Evolutionary conservation across 2,113 vertebrate genomes (phyloP), one percentile per base, ranked within the genome.

Genomic region (Pungitius pungitius): DNA sequence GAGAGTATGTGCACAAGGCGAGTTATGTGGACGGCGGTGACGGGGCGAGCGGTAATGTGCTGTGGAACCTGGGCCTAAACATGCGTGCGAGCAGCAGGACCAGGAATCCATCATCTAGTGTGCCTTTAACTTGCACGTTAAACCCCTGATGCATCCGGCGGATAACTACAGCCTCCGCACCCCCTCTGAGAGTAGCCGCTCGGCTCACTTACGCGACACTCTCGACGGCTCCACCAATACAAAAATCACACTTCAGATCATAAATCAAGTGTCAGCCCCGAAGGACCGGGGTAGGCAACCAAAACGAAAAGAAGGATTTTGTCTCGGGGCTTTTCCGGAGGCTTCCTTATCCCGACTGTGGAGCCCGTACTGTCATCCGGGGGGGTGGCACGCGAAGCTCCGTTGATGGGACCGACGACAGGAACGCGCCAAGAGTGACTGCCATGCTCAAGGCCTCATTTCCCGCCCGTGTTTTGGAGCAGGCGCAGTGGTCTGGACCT

Each of bases 161-260:
- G 62, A 76, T 66, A 66, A 54, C 26, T 47, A 80, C 58, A 73
- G 80, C 49, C 73, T 60, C 37, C 47, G 71, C 76, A 63, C 49
- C 26, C 68, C 40, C 45, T 45, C 47, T 35, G 65, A 61, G 52
- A 87, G 56, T 82, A 37, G 77, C 71, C 51, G 81, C 84, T 83
- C 77, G 67, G 78, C 73, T 88, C 85, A 79, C 83, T 74, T 75
- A 42, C 11, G 69, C 75, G 71, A 84, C 78, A 51, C 71, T 84
- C 76, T 71, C 62, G 66, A 70, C 80, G 75, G 64, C 80, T 77
- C 80, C 45, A 56, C 61, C 88, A 77, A 87, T 85, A 35, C 4
- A 54, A 77, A 90, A 87, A 89, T 91, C 84, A 85, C 77, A 84
- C 89, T 84, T 88, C 78, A 71, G 79, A 86, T 87, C 74, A 84